Conservation (phyloP, 2,888 invertebrate genomes). For the Leptothorax acervorum region DNA sequence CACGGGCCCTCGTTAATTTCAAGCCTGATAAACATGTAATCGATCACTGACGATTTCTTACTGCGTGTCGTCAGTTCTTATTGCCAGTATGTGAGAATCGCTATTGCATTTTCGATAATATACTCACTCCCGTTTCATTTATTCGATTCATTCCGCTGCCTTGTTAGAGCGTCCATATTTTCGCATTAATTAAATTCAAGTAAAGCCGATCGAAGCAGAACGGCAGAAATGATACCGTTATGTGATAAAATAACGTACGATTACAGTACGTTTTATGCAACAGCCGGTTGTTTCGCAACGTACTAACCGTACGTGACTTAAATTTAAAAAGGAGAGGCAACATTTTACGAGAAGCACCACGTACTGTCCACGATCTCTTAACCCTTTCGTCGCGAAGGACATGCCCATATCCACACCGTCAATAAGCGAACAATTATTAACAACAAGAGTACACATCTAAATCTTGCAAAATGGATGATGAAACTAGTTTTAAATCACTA, state of each 20-base stretch:
- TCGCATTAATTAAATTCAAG: constrained; percentile 37
- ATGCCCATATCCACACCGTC: not conserved
- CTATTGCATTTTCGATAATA: constrained; percentile 7
- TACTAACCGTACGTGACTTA: constrained; percentile 51
- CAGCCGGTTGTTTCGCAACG: constrained; percentile 54
- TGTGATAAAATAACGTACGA: constrained; percentile 38
- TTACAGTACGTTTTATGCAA: constrained; percentile 57
- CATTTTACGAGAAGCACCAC: constrained; percentile 49
- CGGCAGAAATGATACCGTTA: constrained; percentile 21
- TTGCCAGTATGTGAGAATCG: not conserved
- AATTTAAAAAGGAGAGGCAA: constrained; percentile 58
- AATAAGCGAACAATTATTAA: not conserved
- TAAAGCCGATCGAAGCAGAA: constrained; percentile 11
- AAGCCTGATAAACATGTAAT: not conserved
- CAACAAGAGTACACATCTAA: not conserved
- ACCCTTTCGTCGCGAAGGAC: not conserved
- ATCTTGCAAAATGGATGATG: not conserved
- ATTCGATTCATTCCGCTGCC: not conserved
- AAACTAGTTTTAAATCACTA: not conserved
- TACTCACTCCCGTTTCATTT: constrained; percentile 3
- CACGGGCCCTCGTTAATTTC: not conserved
- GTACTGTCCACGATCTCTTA: not conserved
- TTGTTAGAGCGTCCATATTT: constrained; percentile 6
- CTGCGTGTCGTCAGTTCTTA: not conserved
- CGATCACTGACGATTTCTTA: not conserved